These are phyloP conservation scores for Dasypolia templi DNA, from an alignment of 2,888 invertebrate genomes.

Conservation along the genomic window DNA sequence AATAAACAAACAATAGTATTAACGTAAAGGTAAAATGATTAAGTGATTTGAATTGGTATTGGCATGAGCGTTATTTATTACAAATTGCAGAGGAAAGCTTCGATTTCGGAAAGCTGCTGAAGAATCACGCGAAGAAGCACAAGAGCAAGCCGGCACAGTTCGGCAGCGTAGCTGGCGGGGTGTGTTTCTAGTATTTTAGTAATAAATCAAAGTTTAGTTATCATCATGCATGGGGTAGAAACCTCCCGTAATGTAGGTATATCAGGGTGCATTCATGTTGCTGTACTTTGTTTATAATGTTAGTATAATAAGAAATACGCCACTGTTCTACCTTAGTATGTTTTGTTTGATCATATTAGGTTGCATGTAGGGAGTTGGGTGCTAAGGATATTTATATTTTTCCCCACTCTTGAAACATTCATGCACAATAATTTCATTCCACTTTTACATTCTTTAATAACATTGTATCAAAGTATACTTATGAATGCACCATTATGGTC, in stretches of 20 bases:
- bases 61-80: background rate
- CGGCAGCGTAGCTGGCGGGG: constrained; percentile 81
- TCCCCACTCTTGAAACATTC: background rate
- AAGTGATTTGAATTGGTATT: constrained; percentile 17
- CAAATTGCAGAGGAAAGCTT: constrained; percentile 81
- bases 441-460: background rate
- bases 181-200: constrained; percentile 70
- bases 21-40: background rate
- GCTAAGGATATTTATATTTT: no score
- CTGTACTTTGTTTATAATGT: constrained; percentile 44
- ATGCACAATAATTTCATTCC: background rate
- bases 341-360: background rate
- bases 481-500: constrained; percentile 41
- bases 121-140: constrained; percentile 80
- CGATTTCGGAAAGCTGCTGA: constrained; percentile 79
- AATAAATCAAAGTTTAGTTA: constrained; percentile 39
- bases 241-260: constrained; percentile 52
- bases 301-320: background rate
- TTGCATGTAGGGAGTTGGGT: background rate
- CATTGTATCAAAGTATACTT: constrained; percentile 29
- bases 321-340: background rate
- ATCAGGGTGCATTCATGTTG: constrained; percentile 45
- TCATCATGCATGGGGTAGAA: constrained; percentile 70
- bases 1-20: background rate
- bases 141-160: constrained; percentile 83